phyloP scores from a whole-genome alignment of 37 sponge, comb jelly and placozoan genomes.

The Aplysina aerophoba region DNA sequence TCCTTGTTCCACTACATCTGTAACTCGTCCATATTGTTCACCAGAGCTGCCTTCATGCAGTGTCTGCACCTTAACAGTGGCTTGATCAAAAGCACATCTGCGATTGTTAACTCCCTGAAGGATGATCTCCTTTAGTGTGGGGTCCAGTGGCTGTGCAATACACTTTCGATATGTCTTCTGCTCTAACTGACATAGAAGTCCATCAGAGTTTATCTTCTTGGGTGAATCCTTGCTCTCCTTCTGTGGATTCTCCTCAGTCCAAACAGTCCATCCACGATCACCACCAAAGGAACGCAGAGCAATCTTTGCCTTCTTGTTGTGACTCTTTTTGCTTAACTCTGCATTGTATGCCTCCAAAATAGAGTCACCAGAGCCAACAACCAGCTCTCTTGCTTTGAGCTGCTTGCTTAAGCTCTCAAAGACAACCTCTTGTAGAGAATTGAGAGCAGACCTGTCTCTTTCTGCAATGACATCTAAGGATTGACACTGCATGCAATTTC shows the following conservation, averaged over 20 bases:
- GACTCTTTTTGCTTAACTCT: not conserved
- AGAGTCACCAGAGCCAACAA: not conserved
- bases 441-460: not conserved
- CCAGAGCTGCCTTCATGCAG: not conserved
- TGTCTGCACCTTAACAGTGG: conserved; percentile 51
- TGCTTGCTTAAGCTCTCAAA: not conserved
- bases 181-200: not conserved
- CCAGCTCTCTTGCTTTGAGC: not conserved
- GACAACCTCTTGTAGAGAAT: not conserved
- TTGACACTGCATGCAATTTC: conserved; percentile 28
- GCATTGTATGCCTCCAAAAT: conserved; percentile 17
- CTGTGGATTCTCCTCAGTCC: not conserved
- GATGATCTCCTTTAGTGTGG: conserved; percentile 27
- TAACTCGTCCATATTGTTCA: conserved; percentile 25
- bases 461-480: not conserved
- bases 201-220: not conserved
- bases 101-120: conserved; percentile 59
- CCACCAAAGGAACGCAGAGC: conserved; percentile 8
- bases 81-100: conserved; percentile 67
- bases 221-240: too few species aligned
- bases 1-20: conserved; percentile 13
- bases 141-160: conserved; percentile 71
- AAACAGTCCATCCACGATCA: conserved; percentile 17
- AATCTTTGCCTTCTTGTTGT: not conserved
- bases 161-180: conserved; percentile 20